Conservation (phyloP, 2,113 vertebrate species). For the Peucedramus taeniatus region DNA sequence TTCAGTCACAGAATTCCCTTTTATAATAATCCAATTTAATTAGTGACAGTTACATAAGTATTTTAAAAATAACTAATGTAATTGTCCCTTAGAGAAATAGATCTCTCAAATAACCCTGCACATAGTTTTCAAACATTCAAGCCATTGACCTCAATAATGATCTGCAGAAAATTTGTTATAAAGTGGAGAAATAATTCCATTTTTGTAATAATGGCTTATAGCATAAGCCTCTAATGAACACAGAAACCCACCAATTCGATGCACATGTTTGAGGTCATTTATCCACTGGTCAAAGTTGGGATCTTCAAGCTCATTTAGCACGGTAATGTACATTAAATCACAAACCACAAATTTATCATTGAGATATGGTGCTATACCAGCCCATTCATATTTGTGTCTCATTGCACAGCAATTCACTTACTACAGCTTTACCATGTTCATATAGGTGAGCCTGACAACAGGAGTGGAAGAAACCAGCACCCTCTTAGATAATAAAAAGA, state of each 20-base stretch:
- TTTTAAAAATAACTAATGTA: background rate
- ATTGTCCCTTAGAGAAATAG: background rate
- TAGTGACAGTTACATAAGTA: background rate
- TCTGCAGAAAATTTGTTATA: background rate
- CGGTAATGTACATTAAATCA: background rate
- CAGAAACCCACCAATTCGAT: background rate
- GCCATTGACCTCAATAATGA: background rate
- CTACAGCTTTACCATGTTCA: background rate
- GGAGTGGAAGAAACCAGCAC: background rate
- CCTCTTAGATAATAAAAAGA: background rate
- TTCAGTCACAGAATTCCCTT: background rate
- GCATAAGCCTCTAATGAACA: background rate
- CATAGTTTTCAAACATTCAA: background rate
- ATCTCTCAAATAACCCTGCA: background rate
- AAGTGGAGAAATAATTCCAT: background rate
- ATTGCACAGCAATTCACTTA: background rate
- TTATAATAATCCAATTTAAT: background rate
- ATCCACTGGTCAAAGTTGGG: background rate
- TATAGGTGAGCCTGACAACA: background rate
- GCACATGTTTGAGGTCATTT: background rate
- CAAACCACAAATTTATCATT: background rate
- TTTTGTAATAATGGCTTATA: background rate
- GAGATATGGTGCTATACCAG: background rate
- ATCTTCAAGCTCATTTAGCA: background rate
- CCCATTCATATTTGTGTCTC: background rate